Conservation (phyloP, 2,797 vertebrate genomes). For the Pyrocephalus nanus region DNA sequence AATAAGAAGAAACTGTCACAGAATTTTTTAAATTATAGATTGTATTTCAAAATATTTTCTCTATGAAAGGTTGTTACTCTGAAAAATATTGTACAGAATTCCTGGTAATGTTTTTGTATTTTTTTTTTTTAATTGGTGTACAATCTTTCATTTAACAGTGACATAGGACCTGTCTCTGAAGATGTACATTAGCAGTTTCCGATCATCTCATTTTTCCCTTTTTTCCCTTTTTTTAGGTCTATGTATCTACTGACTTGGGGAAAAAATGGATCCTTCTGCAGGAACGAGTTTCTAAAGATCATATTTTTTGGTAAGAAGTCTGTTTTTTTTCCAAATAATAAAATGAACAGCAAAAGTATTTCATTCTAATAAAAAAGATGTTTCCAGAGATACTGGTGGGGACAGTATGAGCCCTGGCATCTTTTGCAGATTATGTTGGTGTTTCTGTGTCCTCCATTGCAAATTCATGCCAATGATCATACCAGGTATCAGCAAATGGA, state of each 20-base stretch:
- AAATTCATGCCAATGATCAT: background rate
- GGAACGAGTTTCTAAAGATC: constrained; percentile 91
- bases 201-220: background rate
- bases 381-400: background rate
- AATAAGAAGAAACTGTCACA: background rate
- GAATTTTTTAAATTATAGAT: background rate
- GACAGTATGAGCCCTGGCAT: background rate
- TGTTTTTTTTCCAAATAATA: background rate
- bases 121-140: background rate
- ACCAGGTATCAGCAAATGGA: background rate
- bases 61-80: background rate
- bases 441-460: background rate
- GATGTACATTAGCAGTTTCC: background rate
- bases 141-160: background rate
- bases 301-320: constrained; percentile 87
- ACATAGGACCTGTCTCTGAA: background rate
- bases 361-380: background rate
- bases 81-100: background rate
- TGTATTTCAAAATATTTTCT: background rate
- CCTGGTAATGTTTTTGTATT: background rate
- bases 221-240: constrained; percentile 79
- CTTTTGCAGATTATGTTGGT: background rate
- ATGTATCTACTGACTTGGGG: constrained; percentile 88
- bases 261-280: constrained; percentile 90
- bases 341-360: background rate